Conservation (phyloP, 2,797 vertebrate species). For the Hippoglossus hippoglossus region DNA sequence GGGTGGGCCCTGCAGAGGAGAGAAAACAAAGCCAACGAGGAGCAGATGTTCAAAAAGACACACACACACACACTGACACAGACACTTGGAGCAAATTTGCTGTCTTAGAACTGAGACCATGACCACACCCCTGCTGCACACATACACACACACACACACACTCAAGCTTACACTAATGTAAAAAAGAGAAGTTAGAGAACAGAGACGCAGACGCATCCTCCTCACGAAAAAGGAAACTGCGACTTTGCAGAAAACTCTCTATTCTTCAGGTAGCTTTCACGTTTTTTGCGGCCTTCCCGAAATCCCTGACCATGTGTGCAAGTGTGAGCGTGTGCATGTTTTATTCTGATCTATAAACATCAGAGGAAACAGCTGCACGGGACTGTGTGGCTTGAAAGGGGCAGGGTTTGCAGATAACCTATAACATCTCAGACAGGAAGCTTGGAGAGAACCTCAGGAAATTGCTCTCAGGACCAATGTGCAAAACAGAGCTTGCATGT, state of each 20-base stretch:
- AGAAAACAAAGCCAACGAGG: constrained; percentile 79
- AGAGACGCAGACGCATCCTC: constrained; percentile 28
- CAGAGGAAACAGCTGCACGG: constrained; percentile 83
- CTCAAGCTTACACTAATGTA: constrained; percentile 19
- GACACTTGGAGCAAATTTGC: constrained; percentile 33
- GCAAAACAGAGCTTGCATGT: constrained; percentile 62
- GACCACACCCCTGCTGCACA: constrained; percentile 44
- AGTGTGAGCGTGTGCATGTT: constrained; percentile 27
- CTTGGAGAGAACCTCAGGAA: constrained; percentile 78
- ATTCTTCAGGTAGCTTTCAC: constrained; percentile 14
- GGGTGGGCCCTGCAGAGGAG: constrained; percentile 63
- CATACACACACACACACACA: constrained; percentile 29
- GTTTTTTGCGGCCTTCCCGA: constrained; percentile 41
- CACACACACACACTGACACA: constrained; percentile 29
- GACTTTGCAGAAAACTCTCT: constrained; percentile 19
- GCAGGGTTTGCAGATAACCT: constrained; percentile 75
- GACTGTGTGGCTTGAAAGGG: constrained; percentile 50
- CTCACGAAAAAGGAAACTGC: constrained; percentile 10
- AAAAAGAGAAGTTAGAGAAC: constrained; percentile 27
- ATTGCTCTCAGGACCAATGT: constrained; percentile 58
- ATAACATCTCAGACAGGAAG: constrained; percentile 78
- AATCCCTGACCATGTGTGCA: constrained; percentile 41
- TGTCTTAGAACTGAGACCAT: constrained; percentile 39
- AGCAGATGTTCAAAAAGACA: constrained; percentile 81
- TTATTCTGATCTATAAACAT: constrained; percentile 60